Evolutionary conservation across 2,113 vertebrate species (phyloP), one percentile per base, ranked within the genome.

Genomic region (Phalacrocorax aristotelis): DNA sequence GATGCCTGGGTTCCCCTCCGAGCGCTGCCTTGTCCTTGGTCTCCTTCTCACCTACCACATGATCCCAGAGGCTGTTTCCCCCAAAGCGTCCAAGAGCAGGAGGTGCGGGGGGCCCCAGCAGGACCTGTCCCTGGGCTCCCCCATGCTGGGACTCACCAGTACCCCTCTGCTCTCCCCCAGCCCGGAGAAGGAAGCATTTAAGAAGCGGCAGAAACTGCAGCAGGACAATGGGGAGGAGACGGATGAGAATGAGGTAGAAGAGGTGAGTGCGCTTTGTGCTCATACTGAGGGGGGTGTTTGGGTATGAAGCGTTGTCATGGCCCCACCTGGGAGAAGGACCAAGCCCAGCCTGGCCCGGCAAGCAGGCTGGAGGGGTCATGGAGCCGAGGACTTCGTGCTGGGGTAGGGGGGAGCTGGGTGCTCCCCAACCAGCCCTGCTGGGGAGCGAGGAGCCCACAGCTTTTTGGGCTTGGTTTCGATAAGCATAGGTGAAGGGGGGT

Each of bases 171-270:
- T 78, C 78, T 74, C 25, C 65, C 75, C 40, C 93, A 99, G 99
- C 97, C 99, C 99, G 0, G 99, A 99, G 95, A 97, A 98, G 95
- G 99, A 99, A 93, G 98, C 98, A 0, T 97, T 99, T 85, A 99
- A 99, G 97, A 99, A 99, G 92, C 97, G 98, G 61, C 98, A 98
- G 16, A 99, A 99, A 75, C 97, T 99, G 76, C 99, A 98, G 83
- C 98, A 98, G 87, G 99, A 99, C 82, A 99, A 98, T 0, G 98
- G 98, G 46, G 99, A 99, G 95, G 99, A 99, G 92, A 98, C 98
- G 0, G 98, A 98, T 25, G 98, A 98, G 83, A 99, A 99, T 0
- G 99, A 98, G 83, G 95, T 91, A 1, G 99, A 99, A 98, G 99
- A 98, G 98, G 98, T 99, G 90, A 97, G 98, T 5, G 7, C 29